Evolutionary conservation across 2,113 vertebrate genomes (phyloP), one percentile per base, ranked within the genome.

Genomic region (Eudyptes chrysolophus): DNA sequence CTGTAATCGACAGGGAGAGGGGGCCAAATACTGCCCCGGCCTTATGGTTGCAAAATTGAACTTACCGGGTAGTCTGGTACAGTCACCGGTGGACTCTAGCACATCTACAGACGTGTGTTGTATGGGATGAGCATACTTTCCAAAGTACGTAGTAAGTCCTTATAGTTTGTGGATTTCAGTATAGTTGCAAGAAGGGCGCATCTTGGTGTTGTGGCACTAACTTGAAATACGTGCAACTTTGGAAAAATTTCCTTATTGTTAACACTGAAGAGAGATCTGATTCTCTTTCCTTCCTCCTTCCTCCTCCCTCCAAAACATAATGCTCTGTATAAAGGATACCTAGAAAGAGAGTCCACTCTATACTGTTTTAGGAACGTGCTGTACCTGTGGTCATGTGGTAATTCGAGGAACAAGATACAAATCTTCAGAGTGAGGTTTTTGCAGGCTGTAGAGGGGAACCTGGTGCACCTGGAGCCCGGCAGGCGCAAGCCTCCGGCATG

Each of bases 21-120:
- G 48, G 17, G 7, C 34, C 40, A 46, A 55, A 75, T 68, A n/a
- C 44, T 38, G 13, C 11, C 40, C 11, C 1, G 1, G 55, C n/a
- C 38, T 74, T 78, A 40, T 1, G 29, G 42, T 21, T 89, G 38
- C 32, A 74, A 32, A 89, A 27, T 26, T 32, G 51, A 81, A 36
- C 54, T 94, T 38, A 11, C 4, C 1, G 1, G 6, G 30, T 65
- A 27, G 55, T 32, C n/a, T 68, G 42, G 20, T 48, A n/a, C 0
- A 0, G 42, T 52, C 55, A 14, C 4, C 6, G 57, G 66, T 42
- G 60, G 40, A 21, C 22, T 65, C 29, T 16, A 40, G 55, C n/a
- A 5, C 2, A 1, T 51, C 49, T 55, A 7, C 34, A 17, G 18
- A 38, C 4, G 2, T 20, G 20, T 49, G 44, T 57, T 89, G 5